Percentiles rank a stretch among this genome's conserved stretches.
phyloP scores from a whole-genome alignment of 2,888 invertebrate genomes.

The Drosophila mimica region DNA sequence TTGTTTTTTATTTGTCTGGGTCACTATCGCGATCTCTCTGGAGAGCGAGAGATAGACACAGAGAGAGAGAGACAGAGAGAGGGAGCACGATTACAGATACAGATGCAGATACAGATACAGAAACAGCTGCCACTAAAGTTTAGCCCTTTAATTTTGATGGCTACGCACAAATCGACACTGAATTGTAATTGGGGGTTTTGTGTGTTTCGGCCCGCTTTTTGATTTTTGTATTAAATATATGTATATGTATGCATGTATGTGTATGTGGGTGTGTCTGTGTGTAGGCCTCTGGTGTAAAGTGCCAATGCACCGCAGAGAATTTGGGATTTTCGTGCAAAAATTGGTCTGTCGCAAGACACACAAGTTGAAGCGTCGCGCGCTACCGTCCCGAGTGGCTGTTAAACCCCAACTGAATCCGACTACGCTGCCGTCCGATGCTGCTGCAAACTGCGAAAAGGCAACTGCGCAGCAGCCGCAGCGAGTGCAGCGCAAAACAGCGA shows the following conservation, averaged over 20 bases:
- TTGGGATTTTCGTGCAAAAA: constrained; percentile 81
- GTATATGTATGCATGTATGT: constrained; percentile 3
- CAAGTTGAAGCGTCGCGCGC: constrained; percentile 81
- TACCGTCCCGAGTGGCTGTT: constrained; percentile 86
- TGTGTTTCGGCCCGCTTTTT: constrained; percentile 23
- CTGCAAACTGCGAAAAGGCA: constrained; percentile 62
- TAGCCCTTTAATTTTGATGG: constrained; percentile 12
- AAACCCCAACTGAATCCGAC: constrained; percentile 86
- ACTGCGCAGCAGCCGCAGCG: constrained; percentile 55
- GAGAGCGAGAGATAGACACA: not conserved
- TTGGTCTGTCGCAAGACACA: constrained; percentile 73
- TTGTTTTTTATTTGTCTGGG: constrained; percentile 12
- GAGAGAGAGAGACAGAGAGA: not conserved
- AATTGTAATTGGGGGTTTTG: constrained; percentile 45
- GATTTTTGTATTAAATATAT: constrained; percentile 12
- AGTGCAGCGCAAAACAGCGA: constrained; percentile 41
- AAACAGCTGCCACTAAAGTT: constrained; percentile 4
- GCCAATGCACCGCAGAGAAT: constrained; percentile 83
- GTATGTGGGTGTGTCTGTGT: constrained; percentile 7
- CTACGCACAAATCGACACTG: constrained; percentile 50
- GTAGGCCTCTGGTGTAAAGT: constrained; percentile 23
- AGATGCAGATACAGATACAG: not conserved
- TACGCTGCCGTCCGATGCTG: constrained; percentile 75
- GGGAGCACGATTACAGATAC: not conserved
- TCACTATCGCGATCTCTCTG: constrained; percentile 38